Evolutionary conservation across 2,797 vertebrate species (phyloP), one percentile per base, ranked within the genome.

Genomic region (Gypaetus barbatus): DNA sequence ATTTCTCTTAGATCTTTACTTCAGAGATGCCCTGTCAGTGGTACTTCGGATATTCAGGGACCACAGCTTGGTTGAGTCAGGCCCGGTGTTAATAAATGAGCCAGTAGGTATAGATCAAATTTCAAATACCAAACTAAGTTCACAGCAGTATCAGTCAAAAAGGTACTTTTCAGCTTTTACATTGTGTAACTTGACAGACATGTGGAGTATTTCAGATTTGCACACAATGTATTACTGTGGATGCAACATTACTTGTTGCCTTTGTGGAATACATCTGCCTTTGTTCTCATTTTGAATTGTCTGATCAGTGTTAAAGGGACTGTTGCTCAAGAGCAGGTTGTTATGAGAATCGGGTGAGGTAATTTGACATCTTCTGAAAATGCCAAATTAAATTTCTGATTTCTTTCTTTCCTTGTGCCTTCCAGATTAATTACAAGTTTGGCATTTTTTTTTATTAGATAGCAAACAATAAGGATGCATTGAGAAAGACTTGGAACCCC

Each of bases 401-500:
- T 90, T 87, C 31, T 90, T 76, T 12, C 24, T 65, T 75, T 91
- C 18, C 6, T 89, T 90, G 25, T 87, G 43, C 41, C n/a, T 92
- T 90, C 28, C 39, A 94, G 69, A 84, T 79, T 85, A 97, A 89
- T 84, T 87, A 44, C 48, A 76, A 76, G 17, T 91, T 95, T 96
- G 66, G 56, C 68, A 48, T 94, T 91, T 97, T 92, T 95, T 87
- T 95, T 87, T 46, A 94, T 95, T 98, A 99, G 99, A 99, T 99
- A 96, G 98, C 99, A 91, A 99, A 99, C 97, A 99, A 99, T 97
- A 99, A 99, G 95, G 99, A 99, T 92, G 99, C 99, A 64, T 97
- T 99, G 98, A 98, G 99, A 94, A 99, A 99, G 98, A 99, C 99
- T 1, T 99, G 99, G 99, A 99, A 99, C 96, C 99, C 99, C 46